A percentile compares a stretch with the other conserved stretches of the same genome.
Conservation (phyloP, 2,113 vertebrate genomes). For the Panurus biarmicus region DNA sequence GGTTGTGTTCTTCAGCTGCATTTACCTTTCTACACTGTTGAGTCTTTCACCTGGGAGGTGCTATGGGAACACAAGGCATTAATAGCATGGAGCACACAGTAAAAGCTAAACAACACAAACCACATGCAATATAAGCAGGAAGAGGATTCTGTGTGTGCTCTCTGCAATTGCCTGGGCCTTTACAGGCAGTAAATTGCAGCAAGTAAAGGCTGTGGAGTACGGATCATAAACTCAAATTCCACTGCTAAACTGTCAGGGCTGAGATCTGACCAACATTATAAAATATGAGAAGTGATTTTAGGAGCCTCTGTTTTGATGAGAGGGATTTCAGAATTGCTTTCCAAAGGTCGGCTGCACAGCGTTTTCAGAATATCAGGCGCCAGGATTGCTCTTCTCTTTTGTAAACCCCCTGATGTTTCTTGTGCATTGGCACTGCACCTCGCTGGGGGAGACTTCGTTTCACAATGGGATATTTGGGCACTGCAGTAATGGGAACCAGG, state of each 20-base stretch:
- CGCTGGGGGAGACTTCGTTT: slow-evolving; percentile 13
- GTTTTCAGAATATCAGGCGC: background rate
- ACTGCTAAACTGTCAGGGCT: background rate
- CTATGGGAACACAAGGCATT: background rate
- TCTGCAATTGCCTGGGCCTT: background rate
- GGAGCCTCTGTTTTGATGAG: slow-evolving; percentile 9
- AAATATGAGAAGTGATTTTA: slow-evolving; percentile 8
- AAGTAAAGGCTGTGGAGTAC: background rate
- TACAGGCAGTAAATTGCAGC: background rate
- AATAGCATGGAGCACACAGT: background rate
- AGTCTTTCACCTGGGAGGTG: background rate
- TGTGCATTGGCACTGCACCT: slow-evolving; percentile 11
- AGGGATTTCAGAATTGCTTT: background rate
- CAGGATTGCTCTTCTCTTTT: slow-evolving; percentile 36
- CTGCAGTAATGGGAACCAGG: background rate
- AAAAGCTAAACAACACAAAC: background rate
- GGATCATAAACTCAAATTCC: background rate
- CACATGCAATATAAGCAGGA: background rate
- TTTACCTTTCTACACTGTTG: background rate
- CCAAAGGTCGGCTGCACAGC: slow-evolving; percentile 16
- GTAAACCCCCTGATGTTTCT: slow-evolving; percentile 38
- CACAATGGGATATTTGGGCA: slow-evolving; percentile 45
- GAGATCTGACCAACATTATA: background rate
- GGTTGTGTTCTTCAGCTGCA: background rate
- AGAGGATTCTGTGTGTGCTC: background rate